These are phyloP conservation scores for Ardeotis arabs DNA, from an alignment of 2,113 vertebrate species.

Conservation along the genomic window DNA sequence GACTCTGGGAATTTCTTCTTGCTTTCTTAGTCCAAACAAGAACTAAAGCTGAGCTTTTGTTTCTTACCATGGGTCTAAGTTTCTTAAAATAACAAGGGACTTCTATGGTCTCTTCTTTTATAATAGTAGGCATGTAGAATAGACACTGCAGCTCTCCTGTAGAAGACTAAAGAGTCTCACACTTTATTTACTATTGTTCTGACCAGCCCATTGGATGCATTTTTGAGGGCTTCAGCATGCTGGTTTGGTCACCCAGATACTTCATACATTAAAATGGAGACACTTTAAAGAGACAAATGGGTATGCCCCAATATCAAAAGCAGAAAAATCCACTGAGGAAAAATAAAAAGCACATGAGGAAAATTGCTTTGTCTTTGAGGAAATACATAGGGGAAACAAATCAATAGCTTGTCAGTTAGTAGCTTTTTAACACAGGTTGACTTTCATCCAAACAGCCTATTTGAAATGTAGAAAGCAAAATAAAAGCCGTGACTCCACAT, in stretches of 20 bases:
- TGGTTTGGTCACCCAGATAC: not conserved
- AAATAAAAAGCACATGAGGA: not conserved
- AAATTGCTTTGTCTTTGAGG: not conserved
- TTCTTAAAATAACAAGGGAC: not conserved
- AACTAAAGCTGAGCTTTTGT: not conserved
- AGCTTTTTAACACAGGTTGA: not conserved
- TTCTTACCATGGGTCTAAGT: not conserved
- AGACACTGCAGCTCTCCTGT: not conserved
- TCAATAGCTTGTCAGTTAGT: not conserved
- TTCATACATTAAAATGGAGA: not conserved
- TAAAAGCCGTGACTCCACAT: not conserved
- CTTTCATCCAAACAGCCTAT: not conserved
- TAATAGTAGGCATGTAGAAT: not conserved
- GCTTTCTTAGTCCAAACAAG: not conserved
- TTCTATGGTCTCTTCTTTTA: not conserved
- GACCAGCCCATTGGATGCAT: not conserved
- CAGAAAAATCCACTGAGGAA: not conserved
- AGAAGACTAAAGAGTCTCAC: not conserved
- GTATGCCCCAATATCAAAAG: not conserved
- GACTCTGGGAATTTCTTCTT: not conserved
- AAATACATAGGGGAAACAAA: not conserved
- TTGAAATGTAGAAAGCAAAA: constrained; percentile 1
- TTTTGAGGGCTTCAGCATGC: not conserved
- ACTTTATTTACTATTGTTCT: not conserved
- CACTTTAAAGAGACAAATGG: not conserved